Percentiles rank a stretch among this genome's conserved stretches.
These are phyloP conservation scores for Kradibia gibbosae DNA, from an alignment of 1,140 invertebrate genomes.

Conservation along the genomic window DNA sequence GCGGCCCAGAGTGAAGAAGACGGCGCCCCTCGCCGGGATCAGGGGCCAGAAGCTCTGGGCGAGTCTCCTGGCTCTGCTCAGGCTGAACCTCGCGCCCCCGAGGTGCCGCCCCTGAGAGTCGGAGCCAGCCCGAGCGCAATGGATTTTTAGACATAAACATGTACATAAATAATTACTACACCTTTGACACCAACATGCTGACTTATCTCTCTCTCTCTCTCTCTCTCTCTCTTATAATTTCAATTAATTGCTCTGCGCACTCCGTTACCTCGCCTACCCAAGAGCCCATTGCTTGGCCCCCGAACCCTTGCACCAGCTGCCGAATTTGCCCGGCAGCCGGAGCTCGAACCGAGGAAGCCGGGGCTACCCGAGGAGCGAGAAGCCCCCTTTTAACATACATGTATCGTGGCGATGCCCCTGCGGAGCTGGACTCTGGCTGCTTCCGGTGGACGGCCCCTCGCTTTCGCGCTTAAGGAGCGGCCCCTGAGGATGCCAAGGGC, in stretches of 20 bases:
- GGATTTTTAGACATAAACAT: conserved; percentile 7
- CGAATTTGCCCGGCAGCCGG: too few species aligned
- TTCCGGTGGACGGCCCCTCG: too few species aligned
- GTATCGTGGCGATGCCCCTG: too few species aligned
- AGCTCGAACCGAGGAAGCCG: too few species aligned
- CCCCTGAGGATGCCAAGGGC: too few species aligned
- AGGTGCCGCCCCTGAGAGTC: conserved; percentile 43
- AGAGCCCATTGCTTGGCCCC: too few species aligned
- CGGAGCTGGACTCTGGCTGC: too few species aligned
- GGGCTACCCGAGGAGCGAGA: too few species aligned
- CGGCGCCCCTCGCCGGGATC: neutral
- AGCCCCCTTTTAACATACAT: too few species aligned
- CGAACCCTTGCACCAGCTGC: too few species aligned
- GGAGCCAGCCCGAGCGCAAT: conserved; percentile 59
- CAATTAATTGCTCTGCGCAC: neutral
- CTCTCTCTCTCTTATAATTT: neutral
- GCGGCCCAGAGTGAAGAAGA: neutral
- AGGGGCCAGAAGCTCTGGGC: conserved; percentile 45
- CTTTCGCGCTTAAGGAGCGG: too few species aligned
- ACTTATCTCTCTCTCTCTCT: conserved; percentile 25
- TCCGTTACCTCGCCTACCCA: neutral
- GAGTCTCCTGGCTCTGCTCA: conserved; percentile 31
- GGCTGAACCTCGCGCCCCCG: conserved; percentile 18
- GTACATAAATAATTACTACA: conserved; percentile 8
- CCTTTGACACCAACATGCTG: neutral